phyloP scores from a whole-genome alignment of 2,797 vertebrate genomes.

The Hypotaenidia philippensis region DNA sequence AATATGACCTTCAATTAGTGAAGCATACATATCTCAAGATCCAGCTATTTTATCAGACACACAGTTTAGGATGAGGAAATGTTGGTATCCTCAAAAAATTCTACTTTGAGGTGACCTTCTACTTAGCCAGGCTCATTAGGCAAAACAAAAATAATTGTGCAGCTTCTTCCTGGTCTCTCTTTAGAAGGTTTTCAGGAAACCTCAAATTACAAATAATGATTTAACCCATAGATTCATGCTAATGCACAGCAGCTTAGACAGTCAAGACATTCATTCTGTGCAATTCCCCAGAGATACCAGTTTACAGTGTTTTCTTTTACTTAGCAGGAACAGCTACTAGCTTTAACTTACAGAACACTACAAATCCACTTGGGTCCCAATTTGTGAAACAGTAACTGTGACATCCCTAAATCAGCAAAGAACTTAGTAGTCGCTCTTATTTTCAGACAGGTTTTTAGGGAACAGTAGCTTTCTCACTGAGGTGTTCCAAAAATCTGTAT shows the following conservation, averaged over 20 bases:
- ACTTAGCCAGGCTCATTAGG: slow-evolving; percentile 50
- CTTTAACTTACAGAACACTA: background rate
- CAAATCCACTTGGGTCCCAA: background rate
- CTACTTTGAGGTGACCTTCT: slow-evolving; percentile 62
- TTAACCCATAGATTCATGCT: slow-evolving; percentile 31
- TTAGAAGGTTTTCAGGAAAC: slow-evolving; percentile 20
- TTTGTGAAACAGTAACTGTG: background rate
- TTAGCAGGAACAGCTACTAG: background rate
- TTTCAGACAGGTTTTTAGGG: background rate
- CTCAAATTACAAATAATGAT: slow-evolving; percentile 39
- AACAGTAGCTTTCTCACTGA: background rate
- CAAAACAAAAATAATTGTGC: slow-evolving; percentile 51
- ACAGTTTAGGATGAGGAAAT: background rate
- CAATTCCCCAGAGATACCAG: background rate
- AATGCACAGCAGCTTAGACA: background rate
- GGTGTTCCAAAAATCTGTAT: background rate
- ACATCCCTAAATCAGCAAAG: background rate
- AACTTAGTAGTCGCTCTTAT: background rate
- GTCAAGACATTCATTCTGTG: background rate
- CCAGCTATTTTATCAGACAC: slow-evolving; percentile 28
- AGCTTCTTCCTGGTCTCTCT: background rate
- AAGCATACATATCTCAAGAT: slow-evolving; percentile 18
- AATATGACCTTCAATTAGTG: slow-evolving; percentile 73
- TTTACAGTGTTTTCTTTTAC: slow-evolving; percentile 16
- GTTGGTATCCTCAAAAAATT: slow-evolving; percentile 50